phyloP scores from a whole-genome alignment of 2,797 vertebrate species.

The Falco naumanni region DNA sequence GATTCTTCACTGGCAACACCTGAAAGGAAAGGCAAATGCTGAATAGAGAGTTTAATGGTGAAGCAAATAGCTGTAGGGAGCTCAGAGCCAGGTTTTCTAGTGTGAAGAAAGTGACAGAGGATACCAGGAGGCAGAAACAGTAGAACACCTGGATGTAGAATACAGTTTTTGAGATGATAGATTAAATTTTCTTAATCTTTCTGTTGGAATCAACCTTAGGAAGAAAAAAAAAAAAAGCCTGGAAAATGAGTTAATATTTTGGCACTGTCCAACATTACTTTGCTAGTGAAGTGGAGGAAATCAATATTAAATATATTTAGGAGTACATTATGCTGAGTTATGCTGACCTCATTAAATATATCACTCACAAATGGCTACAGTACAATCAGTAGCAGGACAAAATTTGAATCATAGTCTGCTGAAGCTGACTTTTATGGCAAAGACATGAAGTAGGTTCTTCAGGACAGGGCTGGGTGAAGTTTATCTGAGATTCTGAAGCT shows the following conservation, averaged over 20 bases:
- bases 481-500: background rate
- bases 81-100: background rate
- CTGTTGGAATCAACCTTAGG: constrained; percentile 30
- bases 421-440: background rate
- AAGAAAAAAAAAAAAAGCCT: background rate
- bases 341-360: constrained; percentile 55
- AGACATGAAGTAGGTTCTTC: background rate
- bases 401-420: background rate
- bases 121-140: background rate
- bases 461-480: background rate
- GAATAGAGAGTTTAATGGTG: background rate
- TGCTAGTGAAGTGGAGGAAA: constrained; percentile 29
- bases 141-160: constrained; percentile 14
- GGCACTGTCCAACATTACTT: background rate
- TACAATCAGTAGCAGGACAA: background rate
- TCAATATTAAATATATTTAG: constrained; percentile 52
- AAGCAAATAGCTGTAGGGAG: constrained; percentile 3
- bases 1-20: constrained; percentile 19
- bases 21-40: constrained; percentile 28
- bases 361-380: constrained; percentile 20
- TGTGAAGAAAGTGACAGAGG: background rate
- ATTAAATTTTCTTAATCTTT: constrained; percentile 40
- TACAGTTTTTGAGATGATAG: background rate
- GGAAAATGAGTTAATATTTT: constrained; percentile 19
- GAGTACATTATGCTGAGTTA: constrained; percentile 44